Evolutionary conservation across 92 coral and sea anemone species (phyloP), one percentile per base, ranked within the genome.

Genomic region (Chrysogorgia sp.): DNA sequence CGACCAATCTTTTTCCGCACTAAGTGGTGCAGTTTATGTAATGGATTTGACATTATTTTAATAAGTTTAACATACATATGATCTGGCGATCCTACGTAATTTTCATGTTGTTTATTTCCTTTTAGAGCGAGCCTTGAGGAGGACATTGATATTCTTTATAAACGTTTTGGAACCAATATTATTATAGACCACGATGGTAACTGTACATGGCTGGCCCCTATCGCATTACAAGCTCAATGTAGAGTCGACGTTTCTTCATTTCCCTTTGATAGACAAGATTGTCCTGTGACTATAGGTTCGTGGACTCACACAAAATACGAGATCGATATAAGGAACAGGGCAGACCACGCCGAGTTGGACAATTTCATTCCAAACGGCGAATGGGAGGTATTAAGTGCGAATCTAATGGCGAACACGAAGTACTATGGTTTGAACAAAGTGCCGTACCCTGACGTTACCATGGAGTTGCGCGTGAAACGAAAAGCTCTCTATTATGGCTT

Each of bases 121-220:
- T 53, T 72, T 52, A 72, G 79, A 55, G 79, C 79, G 55, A 72
- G 79, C 55, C 79, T 72, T 10, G 79, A 72, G 8, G 79, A 72
- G 20, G 79, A 72, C 12, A 72, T 72, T 22, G 65, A 72, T 0
- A 72, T 72, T 34, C 52, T 72, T 9, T 72, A 72, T 34, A 55
- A 72, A 56, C 79, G 79, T 72, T 86, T 92, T 40, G 88, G 85
- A 83, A 92, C 97, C 29, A 92, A 86, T 66, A 77, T 89, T 13
- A 85, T 92, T 40, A 66, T 92, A 7, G 69, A 64, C 33, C 77
- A 84, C 48, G 89, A 88, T 50, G 97, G 97, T n/a, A 65, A 67
- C 52, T 82, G 85, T 58, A 81, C 80, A 33, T 92, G 97, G 96
- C 85, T 74, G 28, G 96, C 97, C 25, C 96, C 97, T 1, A 80